Conservation (phyloP, 2,797 vertebrate genomes). For the Enoplosus armatus region DNA sequence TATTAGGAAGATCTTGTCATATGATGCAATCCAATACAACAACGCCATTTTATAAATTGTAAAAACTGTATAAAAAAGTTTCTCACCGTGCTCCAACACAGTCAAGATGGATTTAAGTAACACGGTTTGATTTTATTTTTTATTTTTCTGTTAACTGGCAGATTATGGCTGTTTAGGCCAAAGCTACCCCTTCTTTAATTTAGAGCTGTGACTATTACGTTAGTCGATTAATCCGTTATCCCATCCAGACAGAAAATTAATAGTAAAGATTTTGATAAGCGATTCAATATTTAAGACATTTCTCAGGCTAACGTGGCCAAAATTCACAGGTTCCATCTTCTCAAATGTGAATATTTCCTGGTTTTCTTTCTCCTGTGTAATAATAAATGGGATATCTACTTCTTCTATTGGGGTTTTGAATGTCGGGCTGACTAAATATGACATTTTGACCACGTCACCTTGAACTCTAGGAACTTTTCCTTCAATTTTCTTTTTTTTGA, state of each 20-base stretch:
- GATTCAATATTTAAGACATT: neutral
- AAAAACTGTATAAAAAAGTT: neutral
- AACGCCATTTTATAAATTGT: no score
- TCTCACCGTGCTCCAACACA: neutral
- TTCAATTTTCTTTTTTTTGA: neutral
- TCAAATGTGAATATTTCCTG: neutral
- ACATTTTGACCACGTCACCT: neutral
- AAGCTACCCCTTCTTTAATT: neutral
- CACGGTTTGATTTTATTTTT: neutral
- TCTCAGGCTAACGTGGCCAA: neutral
- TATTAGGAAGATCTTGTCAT: neutral
- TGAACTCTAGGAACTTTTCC: neutral
- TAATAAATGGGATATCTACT: neutral
- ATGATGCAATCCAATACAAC: slow-evolving; percentile 5
- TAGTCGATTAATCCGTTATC: neutral
- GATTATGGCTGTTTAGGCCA: neutral
- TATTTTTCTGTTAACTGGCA: neutral
- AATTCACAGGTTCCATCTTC: neutral
- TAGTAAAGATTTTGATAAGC: neutral
- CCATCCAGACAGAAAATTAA: no score
- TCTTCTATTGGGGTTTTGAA: neutral
- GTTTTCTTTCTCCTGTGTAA: neutral
- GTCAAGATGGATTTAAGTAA: neutral
- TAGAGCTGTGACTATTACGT: accelerated
- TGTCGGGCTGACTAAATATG: neutral